Base-by-base conservation (phyloP, 92 coral and sea anemone species). In the Pocillopora grandis region DNA sequence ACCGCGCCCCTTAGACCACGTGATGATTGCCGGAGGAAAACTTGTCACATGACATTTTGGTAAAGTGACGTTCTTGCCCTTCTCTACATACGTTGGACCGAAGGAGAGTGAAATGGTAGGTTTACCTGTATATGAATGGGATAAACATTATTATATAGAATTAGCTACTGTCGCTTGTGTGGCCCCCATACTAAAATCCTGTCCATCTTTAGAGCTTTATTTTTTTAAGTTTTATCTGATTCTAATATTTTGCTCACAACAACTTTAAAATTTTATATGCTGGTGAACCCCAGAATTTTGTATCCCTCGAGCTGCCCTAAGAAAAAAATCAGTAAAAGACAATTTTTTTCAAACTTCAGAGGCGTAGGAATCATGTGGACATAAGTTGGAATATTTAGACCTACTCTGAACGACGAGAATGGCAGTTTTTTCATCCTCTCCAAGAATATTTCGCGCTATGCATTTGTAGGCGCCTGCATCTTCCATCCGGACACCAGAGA, bases 391-490 rank as follows among this genome's bases (percentile, higher is more conserved):
- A 10, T 64, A 64, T 17, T 64, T 72, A 12, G 11, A 75, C 79
- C 20, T 75, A 75, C 78, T 58, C 52, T 48, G 78, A 5, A 75
- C 78, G 23, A 58, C 21, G 15, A 75, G 63, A 36, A 11, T 75
- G 10, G 36, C 78, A 27, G 31, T 27, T 27, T 27, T 27, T 27
- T 27, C 31, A 27, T 27, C 31, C 31, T 27, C 31, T 27, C 78
- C 78, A 18, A 75, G 78, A 12, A 75, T 12, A 58, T 75, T 75
- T 49, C 18, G 14, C 62, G 78, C 78, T 15, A 58, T 2, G 55
- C 63, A 75, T 52, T 48, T 75, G 78, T 75, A 75, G 12, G 12
- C 23, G 33, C 78, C 78, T 3, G 78, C 20, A 58, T 75, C 78
- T 31, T 75, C 61, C 19, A 10, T 60, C 15, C 62, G 61, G 18